Base-by-base conservation (phyloP, 1,140 invertebrate species). In the Palaemon carinicauda region DNA sequence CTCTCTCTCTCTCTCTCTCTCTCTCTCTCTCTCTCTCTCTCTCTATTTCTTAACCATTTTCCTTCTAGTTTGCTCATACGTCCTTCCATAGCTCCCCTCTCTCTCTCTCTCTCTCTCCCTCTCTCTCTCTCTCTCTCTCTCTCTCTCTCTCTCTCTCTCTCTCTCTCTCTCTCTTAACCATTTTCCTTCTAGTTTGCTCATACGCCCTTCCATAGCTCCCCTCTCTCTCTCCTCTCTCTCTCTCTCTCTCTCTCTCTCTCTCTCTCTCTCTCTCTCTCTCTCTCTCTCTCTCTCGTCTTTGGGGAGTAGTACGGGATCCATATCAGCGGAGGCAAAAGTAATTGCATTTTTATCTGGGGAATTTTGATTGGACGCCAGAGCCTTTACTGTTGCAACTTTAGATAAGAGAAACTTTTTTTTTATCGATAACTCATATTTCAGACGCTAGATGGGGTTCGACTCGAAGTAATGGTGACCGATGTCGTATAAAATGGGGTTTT, bases 191-290 rank as follows among this genome's bases (percentile, higher is more conserved):
- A n/a, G 14, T 79, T 24, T 53, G 21, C 29, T 24, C 1, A n/a
- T 52, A 41, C n/a, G n/a, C n/a, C n/a, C n/a, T n/a, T n/a, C n/a
- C n/a, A n/a, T n/a, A n/a, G n/a, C n/a, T n/a, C n/a, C n/a, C n/a
- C n/a, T n/a, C n/a, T n/a, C n/a, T n/a, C n/a, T n/a, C n/a, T n/a
- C n/a, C n/a, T n/a, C n/a, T n/a, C n/a, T n/a, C n/a, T n/a, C n/a
- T n/a, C n/a, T n/a, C n/a, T n/a, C n/a, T n/a, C n/a, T 19, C 56
- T 24, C 56, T 60, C 56, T 54, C 77, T 79, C 77, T 54, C 77
- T 54, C 77, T 54, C 77, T 79, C 77, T 79, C 77, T 54, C 77
- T 79, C 77, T 79, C 77, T n/a, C 77, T 54, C 52, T 54, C 77
- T 79, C 77, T 54, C 77, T 79, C 77, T 79, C 77, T 53, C 75